A percentile compares a stretch with the other conserved stretches of the same genome.
Conservation (phyloP, 2,113 vertebrate species). For the Dipodomys stephensi region DNA sequence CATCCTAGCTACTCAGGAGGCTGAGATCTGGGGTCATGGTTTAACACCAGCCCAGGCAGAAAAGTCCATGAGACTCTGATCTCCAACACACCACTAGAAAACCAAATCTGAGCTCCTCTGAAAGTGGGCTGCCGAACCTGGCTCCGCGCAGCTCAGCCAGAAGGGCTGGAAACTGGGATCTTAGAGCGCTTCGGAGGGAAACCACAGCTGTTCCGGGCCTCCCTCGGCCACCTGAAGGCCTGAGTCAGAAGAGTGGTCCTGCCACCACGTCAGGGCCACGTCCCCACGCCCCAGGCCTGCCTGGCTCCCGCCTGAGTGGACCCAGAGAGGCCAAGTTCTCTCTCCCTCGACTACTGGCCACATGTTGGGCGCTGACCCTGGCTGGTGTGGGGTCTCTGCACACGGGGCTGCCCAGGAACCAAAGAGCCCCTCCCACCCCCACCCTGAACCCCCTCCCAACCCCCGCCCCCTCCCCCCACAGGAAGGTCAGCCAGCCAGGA, state of each 20-base stretch:
- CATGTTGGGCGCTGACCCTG: fast-evolving
- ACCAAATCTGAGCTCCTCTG: neutral
- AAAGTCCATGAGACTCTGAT: too few relatives aligned
- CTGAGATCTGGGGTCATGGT: too few relatives aligned
- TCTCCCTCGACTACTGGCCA: fast-evolving
- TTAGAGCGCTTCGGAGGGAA: neutral
- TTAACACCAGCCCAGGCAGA: too few relatives aligned
- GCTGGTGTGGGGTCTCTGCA: too few relatives aligned
- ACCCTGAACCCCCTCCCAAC: neutral
- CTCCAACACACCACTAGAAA: too few relatives aligned
- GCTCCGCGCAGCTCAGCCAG: fast-evolving
- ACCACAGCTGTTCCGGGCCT: neutral
- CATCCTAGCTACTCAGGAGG: too few relatives aligned
- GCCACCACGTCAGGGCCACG: too few relatives aligned
- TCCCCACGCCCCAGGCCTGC: neutral
- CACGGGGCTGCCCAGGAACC: neutral
- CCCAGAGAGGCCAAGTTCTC: fast-evolving
- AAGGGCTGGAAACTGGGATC: too few relatives aligned
- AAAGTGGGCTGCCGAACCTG: fast-evolving
- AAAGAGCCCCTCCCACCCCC: neutral
- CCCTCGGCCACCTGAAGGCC: neutral
- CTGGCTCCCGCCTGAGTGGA: neutral
- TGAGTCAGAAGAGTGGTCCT: neutral
- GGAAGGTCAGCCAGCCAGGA: neutral
- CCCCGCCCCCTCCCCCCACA: neutral